Evolutionary conservation across 2,113 vertebrate species (phyloP).

Genomic region (Tachysurus fulvidraco): DNA sequence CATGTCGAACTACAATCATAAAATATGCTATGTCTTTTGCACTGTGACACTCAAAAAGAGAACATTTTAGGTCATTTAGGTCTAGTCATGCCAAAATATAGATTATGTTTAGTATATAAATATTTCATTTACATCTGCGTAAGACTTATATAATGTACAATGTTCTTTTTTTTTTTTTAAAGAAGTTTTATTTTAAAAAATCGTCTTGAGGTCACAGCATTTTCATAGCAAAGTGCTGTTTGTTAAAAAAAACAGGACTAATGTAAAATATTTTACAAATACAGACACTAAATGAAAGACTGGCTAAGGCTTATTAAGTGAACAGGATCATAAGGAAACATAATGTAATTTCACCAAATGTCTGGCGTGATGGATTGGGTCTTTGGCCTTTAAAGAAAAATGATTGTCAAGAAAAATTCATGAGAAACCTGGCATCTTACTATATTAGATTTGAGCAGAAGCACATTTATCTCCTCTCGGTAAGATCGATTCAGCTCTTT

Average conservation of each 20-base stretch:
- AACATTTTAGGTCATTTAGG: too few relatives aligned
- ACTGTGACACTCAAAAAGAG: background rate
- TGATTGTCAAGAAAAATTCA: background rate
- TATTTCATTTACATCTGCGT: background rate
- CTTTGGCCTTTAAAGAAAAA: slow-evolving; percentile 28
- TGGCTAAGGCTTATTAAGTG: background rate
- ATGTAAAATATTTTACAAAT: slow-evolving; percentile 1
- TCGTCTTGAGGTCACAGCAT: background rate
- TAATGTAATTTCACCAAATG: slow-evolving; percentile 22
- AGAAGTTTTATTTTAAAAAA: too few relatives aligned
- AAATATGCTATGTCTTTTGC: background rate
- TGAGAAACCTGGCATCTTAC: background rate
- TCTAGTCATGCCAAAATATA: background rate
- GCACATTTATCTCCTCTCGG: slow-evolving; percentile 2
- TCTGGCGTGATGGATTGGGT: slow-evolving; percentile 31
- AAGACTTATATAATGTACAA: background rate
- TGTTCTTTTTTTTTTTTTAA: background rate
- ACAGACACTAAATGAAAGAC: background rate
- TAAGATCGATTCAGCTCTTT: slow-evolving; percentile 11
- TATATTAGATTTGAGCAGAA: slow-evolving; percentile 1
- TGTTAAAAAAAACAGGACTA: background rate
- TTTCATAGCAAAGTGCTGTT: background rate
- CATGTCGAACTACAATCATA: background rate
- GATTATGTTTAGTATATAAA: background rate
- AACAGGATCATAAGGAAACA: background rate